Conservation (phyloP, 2,888 invertebrate species). For the Julus scandinavius region DNA sequence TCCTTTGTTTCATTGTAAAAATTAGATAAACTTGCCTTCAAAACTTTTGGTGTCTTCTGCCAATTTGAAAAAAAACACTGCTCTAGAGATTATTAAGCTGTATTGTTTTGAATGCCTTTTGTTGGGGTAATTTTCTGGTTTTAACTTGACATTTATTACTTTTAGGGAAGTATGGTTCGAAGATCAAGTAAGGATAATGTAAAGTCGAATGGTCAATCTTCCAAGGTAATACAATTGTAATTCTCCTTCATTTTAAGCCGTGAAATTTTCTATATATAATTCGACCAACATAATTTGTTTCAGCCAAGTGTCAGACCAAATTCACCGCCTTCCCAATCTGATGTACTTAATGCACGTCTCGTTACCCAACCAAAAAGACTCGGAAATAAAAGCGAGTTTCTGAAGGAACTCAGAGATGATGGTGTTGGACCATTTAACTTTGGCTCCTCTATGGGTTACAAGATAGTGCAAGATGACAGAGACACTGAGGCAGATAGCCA, state of each 20-base stretch:
- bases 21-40: too few relatives aligned
- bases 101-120: too few relatives aligned
- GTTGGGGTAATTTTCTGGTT: too few relatives aligned
- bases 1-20: too few relatives aligned
- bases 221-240: constrained; percentile 36
- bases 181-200: constrained; percentile 48
- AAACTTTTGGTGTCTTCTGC: too few relatives aligned
- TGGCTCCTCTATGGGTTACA: not conserved
- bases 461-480: constrained; percentile 57
- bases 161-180: constrained; percentile 47
- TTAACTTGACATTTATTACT: not conserved
- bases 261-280: not conserved
- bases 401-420: constrained; percentile 63
- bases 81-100: too few relatives aligned
- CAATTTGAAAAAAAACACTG: not conserved
- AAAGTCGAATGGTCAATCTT: constrained; percentile 52
- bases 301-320: constrained; percentile 24
- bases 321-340: constrained; percentile 27
- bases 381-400: constrained; percentile 65
- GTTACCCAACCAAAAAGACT: constrained; percentile 65
- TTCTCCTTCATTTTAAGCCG: not conserved
- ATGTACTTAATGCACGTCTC: constrained; percentile 63
- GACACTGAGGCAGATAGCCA: constrained; percentile 59
- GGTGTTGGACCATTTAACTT: constrained; percentile 57
- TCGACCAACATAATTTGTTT: not conserved